Base-by-base conservation (phyloP, 2,797 vertebrate genomes). In the Notolabrus celidotus region DNA sequence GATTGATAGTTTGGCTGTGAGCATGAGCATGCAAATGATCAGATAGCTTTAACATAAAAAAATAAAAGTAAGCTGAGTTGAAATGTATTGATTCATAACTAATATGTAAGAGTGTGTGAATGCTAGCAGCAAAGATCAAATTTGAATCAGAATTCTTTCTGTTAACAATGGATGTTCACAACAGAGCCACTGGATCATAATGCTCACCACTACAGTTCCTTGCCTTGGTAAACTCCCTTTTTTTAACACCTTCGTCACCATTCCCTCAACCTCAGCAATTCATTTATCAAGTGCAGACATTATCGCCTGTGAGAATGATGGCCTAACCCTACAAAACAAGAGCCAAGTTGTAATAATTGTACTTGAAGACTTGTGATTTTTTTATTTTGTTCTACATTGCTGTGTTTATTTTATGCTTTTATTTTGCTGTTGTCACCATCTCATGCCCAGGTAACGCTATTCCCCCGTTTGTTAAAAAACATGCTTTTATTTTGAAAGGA, bases 21-120 rank as follows among this genome's bases (percentile, higher is more conserved):
- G n/a, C n/a, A n/a, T n/a, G 41, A 41, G 16, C 31, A 39, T 19
- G 20, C 3, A 49, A 29, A 33, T 45, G 0, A 52, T 33, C 10
- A 22, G 33, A 39, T 9, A 39, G 41, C 34, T 73, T 33, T 25
- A 64, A 58, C 5, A 53, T 38, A 31, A 55, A 10, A 7, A 23
- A 3, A 36, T 57, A 19, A n/a, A 33, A n/a, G 23, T 50, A 3
- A 19, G 56, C 5, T 23, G 19, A 7, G 6, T 31, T 31, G 4
- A 31, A 54, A 31, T 36, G 11, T 31, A 39, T 60, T 25, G n/a
- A 15, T 38, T n/a, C 22, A 0, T n/a, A 43, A 53, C 4, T 25
- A 16, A 10, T 34, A 19, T 25, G 7, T 7, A 27, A 51, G 70
- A 56, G 1, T 23, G 7, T 27, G 14, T 49, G 11, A 41, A 31